These are phyloP conservation scores for Corythucha ciliata DNA, from an alignment of 2,888 invertebrate genomes.

Conservation along the genomic window DNA sequence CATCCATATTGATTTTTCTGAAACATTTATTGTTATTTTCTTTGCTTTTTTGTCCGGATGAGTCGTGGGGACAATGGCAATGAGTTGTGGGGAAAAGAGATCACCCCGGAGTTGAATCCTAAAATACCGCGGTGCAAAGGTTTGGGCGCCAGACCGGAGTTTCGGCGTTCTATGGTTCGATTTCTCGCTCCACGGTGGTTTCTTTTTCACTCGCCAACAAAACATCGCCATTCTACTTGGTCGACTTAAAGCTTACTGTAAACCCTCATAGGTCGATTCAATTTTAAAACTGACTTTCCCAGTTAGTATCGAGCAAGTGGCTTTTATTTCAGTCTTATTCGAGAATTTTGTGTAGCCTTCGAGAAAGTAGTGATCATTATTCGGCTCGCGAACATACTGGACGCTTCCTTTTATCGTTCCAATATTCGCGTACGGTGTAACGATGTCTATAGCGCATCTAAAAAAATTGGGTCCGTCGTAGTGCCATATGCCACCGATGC, in stretches of 20 bases:
- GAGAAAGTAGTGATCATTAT: slow-evolving; percentile 31
- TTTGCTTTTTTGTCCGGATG: neutral
- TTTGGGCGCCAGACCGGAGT: too few species aligned
- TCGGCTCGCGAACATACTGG: slow-evolving; percentile 36
- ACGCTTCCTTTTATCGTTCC: slow-evolving; percentile 39
- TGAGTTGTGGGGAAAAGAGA: too few species aligned
- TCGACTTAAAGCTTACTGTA: slow-evolving; percentile 28
- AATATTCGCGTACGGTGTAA: slow-evolving; percentile 41
- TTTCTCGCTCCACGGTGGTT: too few species aligned
- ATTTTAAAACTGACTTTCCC: slow-evolving; percentile 32
- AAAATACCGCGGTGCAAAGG: too few species aligned
- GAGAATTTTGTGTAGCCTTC: slow-evolving; percentile 34
- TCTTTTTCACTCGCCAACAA: too few species aligned
- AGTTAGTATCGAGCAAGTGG: slow-evolving; percentile 29
- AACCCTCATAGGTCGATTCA: slow-evolving; percentile 32
- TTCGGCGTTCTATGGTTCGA: too few species aligned
- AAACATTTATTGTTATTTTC: neutral
- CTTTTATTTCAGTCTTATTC: slow-evolving; percentile 32
- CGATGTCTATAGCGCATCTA: slow-evolving; percentile 38
- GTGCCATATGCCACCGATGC: slow-evolving; percentile 40
- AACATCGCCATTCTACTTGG: neutral
- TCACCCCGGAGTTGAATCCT: too few species aligned
- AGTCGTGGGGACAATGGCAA: too few species aligned
- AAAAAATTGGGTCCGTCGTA: slow-evolving; percentile 37
- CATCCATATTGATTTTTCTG: slow-evolving; percentile 30